Evolutionary conservation across 1,140 invertebrate species (phyloP), one percentile per base, ranked within the genome.

Genomic region (Trachymyrmex cornetzi): DNA sequence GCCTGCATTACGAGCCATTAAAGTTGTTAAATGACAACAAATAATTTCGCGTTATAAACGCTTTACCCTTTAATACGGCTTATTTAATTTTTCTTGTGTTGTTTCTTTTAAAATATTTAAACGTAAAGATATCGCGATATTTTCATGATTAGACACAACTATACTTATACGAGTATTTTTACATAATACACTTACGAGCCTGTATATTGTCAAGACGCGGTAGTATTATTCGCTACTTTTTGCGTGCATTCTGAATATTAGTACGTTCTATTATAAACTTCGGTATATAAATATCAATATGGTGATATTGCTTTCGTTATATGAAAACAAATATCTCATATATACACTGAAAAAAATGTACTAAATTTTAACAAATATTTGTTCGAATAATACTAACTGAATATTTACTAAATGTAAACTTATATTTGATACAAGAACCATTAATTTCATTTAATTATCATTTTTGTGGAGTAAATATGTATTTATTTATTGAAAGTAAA

Each of bases 21-120:
- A 80, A 69, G 48, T 80, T 80, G 30, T 22, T 80, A 69, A 80
- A 80, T 53, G 48, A n/a, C 11, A 80, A 30, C 4, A 38, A 80
- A 80, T 80, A 69, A 69, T n/a, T 53, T 14, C 5, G 22, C 30
- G 57, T 9, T 77, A n/a, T 77, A 44, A 77, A 44, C 24, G 16
- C 24, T 79, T 6, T 30, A 79, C 14, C 19, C 12, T 50, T 66
- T 77, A 14, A 64, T 14, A 19, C 16, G 34, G 24, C 12, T 50
- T 50, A 50, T 22, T 22, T 19, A 79, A 79, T 66, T 24, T 79
- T 5, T 12, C 14, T 69, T 24, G 1, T 44, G 44, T 69, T 24
- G 27, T 22, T 80, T 80, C 2, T n/a, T 24, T 16, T 30, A 80
- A 48, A 67, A 67, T 53, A 67, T 66, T 6, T 19, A 67, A 50